Conservation (phyloP, 2,797 vertebrate genomes). For the Microctenopoma stevenorrisi region DNA sequence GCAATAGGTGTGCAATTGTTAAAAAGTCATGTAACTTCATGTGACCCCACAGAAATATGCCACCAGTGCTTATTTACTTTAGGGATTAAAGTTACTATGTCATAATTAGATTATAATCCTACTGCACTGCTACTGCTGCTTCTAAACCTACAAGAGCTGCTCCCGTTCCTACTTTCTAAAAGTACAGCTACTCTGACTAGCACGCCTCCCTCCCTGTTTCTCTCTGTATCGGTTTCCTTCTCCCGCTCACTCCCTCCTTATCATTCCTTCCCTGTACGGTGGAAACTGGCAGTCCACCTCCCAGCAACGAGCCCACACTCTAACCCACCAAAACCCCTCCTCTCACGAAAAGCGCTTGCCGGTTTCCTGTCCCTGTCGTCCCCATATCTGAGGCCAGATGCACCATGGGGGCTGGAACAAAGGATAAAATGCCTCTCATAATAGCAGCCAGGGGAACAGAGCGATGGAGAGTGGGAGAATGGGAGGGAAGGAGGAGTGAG, state of each 20-base stretch:
- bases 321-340: constrained; percentile 40
- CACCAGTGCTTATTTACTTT: constrained; percentile 21
- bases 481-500: constrained; percentile 65
- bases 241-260: constrained; percentile 66
- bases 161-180: constrained; percentile 3
- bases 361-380: constrained; percentile 78
- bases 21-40: constrained; percentile 31
- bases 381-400: constrained; percentile 85
- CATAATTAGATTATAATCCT: constrained; percentile 35
- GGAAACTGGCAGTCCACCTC: constrained; percentile 76
- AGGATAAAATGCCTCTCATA: constrained; percentile 85
- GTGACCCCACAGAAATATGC: constrained; percentile 28
- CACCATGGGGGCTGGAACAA: constrained; percentile 86
- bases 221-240: constrained; percentile 68
- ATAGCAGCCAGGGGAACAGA: constrained; percentile 80
- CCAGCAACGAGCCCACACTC: constrained; percentile 58
- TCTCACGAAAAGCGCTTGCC: constrained; percentile 70
- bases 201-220: constrained; percentile 21
- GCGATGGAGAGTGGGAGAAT: constrained; percentile 69
- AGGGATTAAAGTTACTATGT: constrained; percentile 20
- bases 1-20: constrained; percentile 48
- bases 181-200: constrained; percentile 36
- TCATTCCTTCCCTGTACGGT: constrained; percentile 69
- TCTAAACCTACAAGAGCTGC: constrained; percentile 9
- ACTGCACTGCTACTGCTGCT: constrained; percentile 19